Evolutionary conservation across 1,140 invertebrate genomes (phyloP).

Genomic region (Leptopilina boulardi): DNA sequence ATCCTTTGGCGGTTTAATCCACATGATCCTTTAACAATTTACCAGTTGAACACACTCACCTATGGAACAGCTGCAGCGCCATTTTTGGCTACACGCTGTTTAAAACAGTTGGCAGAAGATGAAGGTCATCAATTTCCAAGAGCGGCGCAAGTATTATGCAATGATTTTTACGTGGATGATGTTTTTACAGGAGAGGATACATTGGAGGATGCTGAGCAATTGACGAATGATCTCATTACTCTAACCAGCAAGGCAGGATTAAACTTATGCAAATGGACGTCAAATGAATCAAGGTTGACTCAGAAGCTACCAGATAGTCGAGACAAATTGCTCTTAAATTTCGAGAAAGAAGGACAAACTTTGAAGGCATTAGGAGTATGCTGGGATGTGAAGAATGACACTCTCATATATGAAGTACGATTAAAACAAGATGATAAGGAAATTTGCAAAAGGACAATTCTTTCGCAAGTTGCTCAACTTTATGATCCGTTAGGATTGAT

Average conservation of each 20-base stretch:
- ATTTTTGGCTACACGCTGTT: conserved; percentile 59
- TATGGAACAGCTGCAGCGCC: conserved; percentile 54
- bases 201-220: conserved; percentile 55
- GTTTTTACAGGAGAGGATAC: conserved; percentile 63
- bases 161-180: conserved; percentile 71
- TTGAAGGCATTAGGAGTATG: background rate
- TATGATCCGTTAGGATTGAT: background rate
- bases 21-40: background rate
- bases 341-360: too few relatives aligned
- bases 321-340: too few relatives aligned
- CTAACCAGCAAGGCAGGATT: background rate
- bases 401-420: background rate
- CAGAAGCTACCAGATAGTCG: too few relatives aligned
- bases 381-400: background rate
- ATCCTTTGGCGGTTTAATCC: conserved; percentile 35
- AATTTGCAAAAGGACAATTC: background rate
- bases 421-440: background rate
- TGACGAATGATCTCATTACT: conserved; percentile 25
- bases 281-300: background rate
- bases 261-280: background rate
- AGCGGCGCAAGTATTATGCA: conserved; percentile 48
- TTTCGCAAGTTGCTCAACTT: background rate
- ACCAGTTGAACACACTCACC: conserved; percentile 57
- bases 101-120: conserved; percentile 62
- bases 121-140: conserved; percentile 52